A percentile compares a stretch with the other conserved stretches of the same genome.
Conservation (phyloP, 1,140 invertebrate genomes). For the Aphaenogaster ashmeadi region DNA sequence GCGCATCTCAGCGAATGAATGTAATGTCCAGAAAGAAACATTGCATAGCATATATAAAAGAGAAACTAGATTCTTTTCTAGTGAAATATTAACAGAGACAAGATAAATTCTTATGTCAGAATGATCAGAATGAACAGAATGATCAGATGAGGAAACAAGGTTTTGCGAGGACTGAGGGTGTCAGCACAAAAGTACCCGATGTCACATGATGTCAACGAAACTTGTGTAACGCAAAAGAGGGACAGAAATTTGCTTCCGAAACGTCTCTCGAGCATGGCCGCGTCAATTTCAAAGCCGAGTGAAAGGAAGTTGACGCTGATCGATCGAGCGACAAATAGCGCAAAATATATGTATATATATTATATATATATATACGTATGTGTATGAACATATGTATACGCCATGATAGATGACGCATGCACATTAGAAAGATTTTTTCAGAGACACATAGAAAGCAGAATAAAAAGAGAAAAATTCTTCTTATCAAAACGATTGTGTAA, state of each 20-base stretch:
- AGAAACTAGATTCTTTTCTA: constrained; percentile 9
- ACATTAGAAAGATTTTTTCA: constrained; percentile 40
- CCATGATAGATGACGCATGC: constrained; percentile 59
- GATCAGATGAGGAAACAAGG: not conserved
- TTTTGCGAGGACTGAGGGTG: not conserved
- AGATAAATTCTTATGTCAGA: not conserved
- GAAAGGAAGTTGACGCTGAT: constrained; percentile 42
- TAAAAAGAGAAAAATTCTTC: constrained; percentile 12
- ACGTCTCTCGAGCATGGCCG: not conserved
- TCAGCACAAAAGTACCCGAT: not conserved
- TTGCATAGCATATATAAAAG: not conserved
- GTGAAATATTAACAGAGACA: constrained; percentile 5
- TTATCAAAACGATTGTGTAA: constrained; percentile 38
- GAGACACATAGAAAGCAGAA: constrained; percentile 53
- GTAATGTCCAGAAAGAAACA: constrained; percentile 30
- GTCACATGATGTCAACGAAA: not conserved
- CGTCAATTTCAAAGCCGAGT: constrained; percentile 7
- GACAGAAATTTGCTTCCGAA: not conserved
- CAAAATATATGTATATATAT: constrained; percentile 19
- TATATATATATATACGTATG: not conserved
- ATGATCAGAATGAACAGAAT: not conserved
- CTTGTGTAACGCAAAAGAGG: not conserved
- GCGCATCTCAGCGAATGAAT: constrained; percentile 36
- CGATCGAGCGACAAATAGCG: constrained; percentile 2
- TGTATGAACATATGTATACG: constrained; percentile 30